Evolutionary conservation across 64 coral and sea anemone species (phyloP).

Genomic region (Trachythela sp.): DNA sequence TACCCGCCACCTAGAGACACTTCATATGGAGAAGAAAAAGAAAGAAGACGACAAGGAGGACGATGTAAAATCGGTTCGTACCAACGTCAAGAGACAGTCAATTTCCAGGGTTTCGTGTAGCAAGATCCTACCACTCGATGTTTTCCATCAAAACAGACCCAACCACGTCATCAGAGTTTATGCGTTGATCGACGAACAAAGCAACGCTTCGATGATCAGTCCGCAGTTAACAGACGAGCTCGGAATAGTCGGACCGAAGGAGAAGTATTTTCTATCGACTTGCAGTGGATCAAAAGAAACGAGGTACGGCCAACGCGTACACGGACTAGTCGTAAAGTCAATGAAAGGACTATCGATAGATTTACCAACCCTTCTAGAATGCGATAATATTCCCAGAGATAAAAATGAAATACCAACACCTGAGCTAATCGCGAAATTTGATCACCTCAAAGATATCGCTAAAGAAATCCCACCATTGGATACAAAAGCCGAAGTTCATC

Average conservation of each 20-base stretch:
- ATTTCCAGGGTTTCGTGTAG: constrained; percentile 25
- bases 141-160: constrained; percentile 13
- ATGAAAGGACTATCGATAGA: background rate
- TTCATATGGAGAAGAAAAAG: background rate
- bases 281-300: background rate
- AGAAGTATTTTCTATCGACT: background rate
- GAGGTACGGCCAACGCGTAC: background rate
- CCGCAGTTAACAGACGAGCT: background rate
- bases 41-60: constrained; percentile 8
- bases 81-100: background rate
- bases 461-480: background rate
- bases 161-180: background rate
- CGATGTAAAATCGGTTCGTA: background rate
- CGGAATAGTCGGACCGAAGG: background rate
- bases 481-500: background rate
- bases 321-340: background rate
- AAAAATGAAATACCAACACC: background rate
- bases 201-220: background rate
- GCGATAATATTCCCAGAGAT: background rate
- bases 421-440: background rate
- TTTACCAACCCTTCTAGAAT: background rate
- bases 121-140: constrained; percentile 24
- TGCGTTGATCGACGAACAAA: background rate
- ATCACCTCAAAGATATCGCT: background rate
- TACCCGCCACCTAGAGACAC: constrained; percentile 3